These are phyloP conservation scores for Platyrinchus mystaceus DNA, from an alignment of 2,797 vertebrate species.

Conservation along the genomic window DNA sequence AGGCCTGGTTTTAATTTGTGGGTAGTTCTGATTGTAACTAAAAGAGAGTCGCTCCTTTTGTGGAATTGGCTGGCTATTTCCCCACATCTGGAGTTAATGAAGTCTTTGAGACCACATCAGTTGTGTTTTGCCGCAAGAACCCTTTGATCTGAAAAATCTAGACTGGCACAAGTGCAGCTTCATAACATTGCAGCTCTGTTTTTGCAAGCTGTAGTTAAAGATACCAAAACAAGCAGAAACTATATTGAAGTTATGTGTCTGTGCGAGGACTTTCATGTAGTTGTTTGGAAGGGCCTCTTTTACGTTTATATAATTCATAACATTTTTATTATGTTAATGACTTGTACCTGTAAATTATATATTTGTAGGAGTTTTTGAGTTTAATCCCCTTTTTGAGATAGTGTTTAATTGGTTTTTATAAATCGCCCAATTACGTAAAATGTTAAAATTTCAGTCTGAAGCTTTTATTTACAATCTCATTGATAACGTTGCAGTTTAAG, in stretches of 20 bases:
- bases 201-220: conserved; percentile 73
- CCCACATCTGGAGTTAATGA: conserved; percentile 92
- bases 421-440: background rate
- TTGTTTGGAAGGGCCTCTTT: conserved; percentile 47
- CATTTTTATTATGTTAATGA: conserved; percentile 54
- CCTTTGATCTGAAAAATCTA: conserved; percentile 89
- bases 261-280: conserved; percentile 54
- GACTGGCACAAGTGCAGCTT: conserved; percentile 81
- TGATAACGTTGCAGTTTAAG: background rate
- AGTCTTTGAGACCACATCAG: conserved; percentile 91
- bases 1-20: conserved; percentile 85
- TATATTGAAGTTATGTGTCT: conserved; percentile 59
- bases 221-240: conserved; percentile 67
- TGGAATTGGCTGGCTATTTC: conserved; percentile 78
- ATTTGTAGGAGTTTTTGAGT: background rate
- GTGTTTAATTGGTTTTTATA: conserved; percentile 29
- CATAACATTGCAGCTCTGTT: conserved; percentile 74
- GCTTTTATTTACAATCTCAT: background rate
- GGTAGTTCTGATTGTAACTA: conserved; percentile 80
- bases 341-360: conserved; percentile 37
- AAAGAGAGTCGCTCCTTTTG: conserved; percentile 77
- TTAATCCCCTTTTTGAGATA: background rate
- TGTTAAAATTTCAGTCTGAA: background rate
- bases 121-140: conserved; percentile 82
- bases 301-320: conserved; percentile 39